Conservation (phyloP, 1,140 invertebrate species). For the Anastrepha obliqua region DNA sequence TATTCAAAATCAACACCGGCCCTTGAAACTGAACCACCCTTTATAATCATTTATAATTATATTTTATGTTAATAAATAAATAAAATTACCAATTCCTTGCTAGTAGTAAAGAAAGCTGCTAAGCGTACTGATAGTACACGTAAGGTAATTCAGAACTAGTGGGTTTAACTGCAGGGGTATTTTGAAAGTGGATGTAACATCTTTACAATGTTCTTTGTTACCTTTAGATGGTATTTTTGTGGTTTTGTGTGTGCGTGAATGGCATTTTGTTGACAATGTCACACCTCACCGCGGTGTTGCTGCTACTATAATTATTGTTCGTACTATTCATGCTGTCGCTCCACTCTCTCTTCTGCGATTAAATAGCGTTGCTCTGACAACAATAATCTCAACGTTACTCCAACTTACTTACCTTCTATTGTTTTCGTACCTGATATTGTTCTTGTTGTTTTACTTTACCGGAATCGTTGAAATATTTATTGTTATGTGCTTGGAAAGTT, state of each 20-base stretch:
- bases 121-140: no score
- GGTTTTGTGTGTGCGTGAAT: constrained; percentile 21
- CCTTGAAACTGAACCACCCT: no score
- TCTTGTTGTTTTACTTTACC: constrained; percentile 24
- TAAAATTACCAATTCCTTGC: no score
- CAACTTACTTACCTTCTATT: not conserved
- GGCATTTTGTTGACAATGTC: constrained; percentile 55
- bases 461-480: constrained; percentile 51
- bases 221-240: not conserved
- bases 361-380: not conserved
- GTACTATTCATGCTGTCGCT: not conserved
- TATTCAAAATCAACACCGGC: no score
- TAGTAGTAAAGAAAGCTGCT: no score
- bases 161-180: no score
- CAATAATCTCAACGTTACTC: not conserved
- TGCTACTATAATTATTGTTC: not conserved
- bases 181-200: not conserved
- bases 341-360: not conserved
- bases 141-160: no score
- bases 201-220: not conserved
- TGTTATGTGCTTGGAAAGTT: constrained; percentile 36
- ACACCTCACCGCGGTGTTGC: constrained; percentile 55
- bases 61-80: no score
- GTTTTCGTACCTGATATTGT: not conserved
- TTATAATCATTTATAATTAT: no score